Percentiles rank a stretch among this genome's conserved stretches.
Evolutionary conservation across 1,140 invertebrate species (phyloP).

Genomic region (Pachypeltis micranthus): DNA sequence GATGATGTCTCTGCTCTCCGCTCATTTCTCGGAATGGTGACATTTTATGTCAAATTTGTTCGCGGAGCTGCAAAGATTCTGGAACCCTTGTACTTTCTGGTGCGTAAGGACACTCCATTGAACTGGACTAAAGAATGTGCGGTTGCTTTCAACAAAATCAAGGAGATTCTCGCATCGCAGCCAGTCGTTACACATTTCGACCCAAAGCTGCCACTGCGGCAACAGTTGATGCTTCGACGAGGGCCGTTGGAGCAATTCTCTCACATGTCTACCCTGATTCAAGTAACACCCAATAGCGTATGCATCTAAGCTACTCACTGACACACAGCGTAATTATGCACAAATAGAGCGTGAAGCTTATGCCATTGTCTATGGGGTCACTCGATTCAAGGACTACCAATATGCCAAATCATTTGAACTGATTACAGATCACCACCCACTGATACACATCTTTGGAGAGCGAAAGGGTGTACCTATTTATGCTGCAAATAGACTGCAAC

Average conservation of each 20-base stretch:
- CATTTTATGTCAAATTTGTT: conserved; percentile 11
- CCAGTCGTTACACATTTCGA: conserved; percentile 28
- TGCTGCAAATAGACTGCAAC: conserved; percentile 17
- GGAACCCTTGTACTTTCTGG: conserved; percentile 14
- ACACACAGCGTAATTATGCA: conserved; percentile 38
- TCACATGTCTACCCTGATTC: conserved; percentile 29
- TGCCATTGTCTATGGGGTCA: conserved; percentile 37
- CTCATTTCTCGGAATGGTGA: conserved; percentile 3
- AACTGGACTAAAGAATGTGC: conserved; percentile 20
- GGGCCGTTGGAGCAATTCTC: conserved; percentile 32
- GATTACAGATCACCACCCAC: neutral
- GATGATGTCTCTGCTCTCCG: neutral
- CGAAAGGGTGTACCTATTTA: too few relatives aligned
- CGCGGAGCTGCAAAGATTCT: neutral
- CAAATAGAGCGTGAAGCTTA: conserved; percentile 42
- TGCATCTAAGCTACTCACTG: conserved; percentile 34
- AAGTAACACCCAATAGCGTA: conserved; percentile 31
- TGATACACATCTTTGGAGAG: too few relatives aligned
- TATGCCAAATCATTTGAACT: neutral
- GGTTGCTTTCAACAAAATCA: conserved; percentile 22
- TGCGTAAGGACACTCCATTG: conserved; percentile 18
- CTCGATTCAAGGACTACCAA: conserved; percentile 14
- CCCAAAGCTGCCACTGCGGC: conserved; percentile 24
- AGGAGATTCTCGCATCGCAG: conserved; percentile 8
- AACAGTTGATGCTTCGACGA: neutral